phyloP scores from a whole-genome alignment of 2,888 invertebrate species.

The Hololepta plana region DNA sequence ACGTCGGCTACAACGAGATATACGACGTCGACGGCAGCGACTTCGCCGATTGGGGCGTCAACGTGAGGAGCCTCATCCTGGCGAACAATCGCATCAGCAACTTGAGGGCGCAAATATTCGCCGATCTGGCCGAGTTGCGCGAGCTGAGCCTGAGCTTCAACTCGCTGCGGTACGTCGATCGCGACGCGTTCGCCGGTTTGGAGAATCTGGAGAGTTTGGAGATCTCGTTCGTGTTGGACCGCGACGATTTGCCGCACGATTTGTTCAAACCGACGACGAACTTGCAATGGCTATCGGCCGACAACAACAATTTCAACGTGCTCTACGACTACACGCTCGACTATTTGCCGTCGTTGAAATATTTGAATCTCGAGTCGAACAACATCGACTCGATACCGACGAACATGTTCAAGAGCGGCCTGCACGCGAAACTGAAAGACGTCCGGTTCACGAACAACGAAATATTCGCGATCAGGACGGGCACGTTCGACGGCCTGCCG shows the following conservation, averaged over 20 bases:
- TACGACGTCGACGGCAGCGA: conserved; percentile 57
- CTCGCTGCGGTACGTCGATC: conserved; percentile 64
- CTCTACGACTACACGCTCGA: conserved; percentile 54
- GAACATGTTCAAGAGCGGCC: conserved; percentile 46
- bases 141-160: conserved; percentile 87
- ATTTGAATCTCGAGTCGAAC: conserved; percentile 76
- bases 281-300: conserved; percentile 68
- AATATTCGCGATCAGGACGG: conserved; percentile 43
- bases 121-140: conserved; percentile 54
- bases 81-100: conserved; percentile 70
- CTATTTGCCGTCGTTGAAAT: conserved; percentile 49
- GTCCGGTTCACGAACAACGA: conserved; percentile 70
- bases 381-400: conserved; percentile 51
- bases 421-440: conserved; percentile 57
- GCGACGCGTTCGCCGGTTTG: conserved; percentile 61
- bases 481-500: conserved; percentile 53
- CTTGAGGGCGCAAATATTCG: conserved; percentile 51
- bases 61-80: conserved; percentile 61
- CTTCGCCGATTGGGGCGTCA: conserved; percentile 60
- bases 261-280: conserved; percentile 54
- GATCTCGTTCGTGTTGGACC: conserved; percentile 68
- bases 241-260: conserved; percentile 60
- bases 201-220: conserved; percentile 65
- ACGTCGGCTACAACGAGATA: conserved; percentile 77
- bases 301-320: conserved; percentile 70